Evolutionary conservation across 2,888 invertebrate genomes (phyloP).

Genomic region (Agonopterix arenella): DNA sequence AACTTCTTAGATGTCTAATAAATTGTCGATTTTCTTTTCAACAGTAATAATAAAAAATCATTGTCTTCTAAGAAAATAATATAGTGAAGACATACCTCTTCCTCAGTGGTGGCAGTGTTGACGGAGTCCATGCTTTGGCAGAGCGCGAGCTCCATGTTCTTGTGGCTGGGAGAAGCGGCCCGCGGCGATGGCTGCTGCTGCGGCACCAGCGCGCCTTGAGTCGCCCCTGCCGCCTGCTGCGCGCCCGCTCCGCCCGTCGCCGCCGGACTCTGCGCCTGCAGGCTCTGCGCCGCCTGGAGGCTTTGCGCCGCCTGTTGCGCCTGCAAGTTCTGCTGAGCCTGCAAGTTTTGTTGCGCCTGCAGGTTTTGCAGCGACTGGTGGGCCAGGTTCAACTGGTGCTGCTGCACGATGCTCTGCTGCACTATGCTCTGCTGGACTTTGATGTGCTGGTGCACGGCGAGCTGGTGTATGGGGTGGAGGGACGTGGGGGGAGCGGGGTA

Average conservation of each 20-base stretch:
- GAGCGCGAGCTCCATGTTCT: conserved; percentile 82
- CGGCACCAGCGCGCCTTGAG: conserved; percentile 63
- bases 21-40: too few species aligned
- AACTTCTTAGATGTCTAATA: not conserved
- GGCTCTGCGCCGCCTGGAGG: conserved; percentile 41
- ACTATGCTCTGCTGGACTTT: conserved; percentile 70
- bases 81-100: conserved; percentile 86
- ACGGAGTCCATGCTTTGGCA: conserved; percentile 99
- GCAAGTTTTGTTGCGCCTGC: conserved; percentile 52
- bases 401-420: conserved; percentile 70
- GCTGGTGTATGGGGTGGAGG: conserved; percentile 66
- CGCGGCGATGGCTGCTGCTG: conserved; percentile 67
- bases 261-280: conserved; percentile 52
- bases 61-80: too few species aligned
- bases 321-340: conserved; percentile 35
- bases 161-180: conserved; percentile 60
- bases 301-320: conserved; percentile 35
- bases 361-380: conserved; percentile 64
- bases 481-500: conserved; percentile 71
- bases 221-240: conserved; percentile 56
- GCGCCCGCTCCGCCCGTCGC: conserved; percentile 55
- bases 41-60: too few species aligned
- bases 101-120: conserved; percentile 96
- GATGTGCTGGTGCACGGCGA: conserved; percentile 68
- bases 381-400: conserved; percentile 67